A percentile compares a stretch with the other conserved stretches of the same genome.
These are phyloP conservation scores for Leptoclinus maculatus DNA, from an alignment of 2,797 vertebrate species.

Conservation along the genomic window DNA sequence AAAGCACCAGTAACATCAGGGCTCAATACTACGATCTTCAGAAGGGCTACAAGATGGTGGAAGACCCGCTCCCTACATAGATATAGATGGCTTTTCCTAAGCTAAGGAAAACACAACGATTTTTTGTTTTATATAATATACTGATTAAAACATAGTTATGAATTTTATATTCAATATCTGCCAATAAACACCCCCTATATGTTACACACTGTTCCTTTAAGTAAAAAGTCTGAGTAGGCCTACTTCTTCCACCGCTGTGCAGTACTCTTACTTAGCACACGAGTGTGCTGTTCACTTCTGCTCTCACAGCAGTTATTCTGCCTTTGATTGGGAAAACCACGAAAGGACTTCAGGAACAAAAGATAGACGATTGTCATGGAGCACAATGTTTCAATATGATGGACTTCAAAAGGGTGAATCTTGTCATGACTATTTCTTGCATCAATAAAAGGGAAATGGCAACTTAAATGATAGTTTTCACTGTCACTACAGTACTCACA, in stretches of 20 bases:
- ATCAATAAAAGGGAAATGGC: not conserved
- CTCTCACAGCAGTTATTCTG: not conserved
- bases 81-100: too few species aligned
- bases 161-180: too few species aligned
- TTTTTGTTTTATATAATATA: too few species aligned
- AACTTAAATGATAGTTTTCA: not conserved
- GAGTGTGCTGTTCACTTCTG: slow-evolving; percentile 62
- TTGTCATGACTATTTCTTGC: not conserved
- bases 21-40: too few species aligned
- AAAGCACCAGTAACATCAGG: too few species aligned
- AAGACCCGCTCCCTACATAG: too few species aligned
- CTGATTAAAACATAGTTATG: too few species aligned
- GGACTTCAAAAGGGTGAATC: not conserved
- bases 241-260: slow-evolving; percentile 1
- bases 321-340: not conserved
- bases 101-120: too few species aligned
- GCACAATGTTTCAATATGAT: not conserved
- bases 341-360: not conserved
- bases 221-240: too few species aligned
- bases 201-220: too few species aligned
- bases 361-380: not conserved
- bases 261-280: slow-evolving; percentile 58
- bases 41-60: too few species aligned
- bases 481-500: not conserved
- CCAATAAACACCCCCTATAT: not conserved